These are phyloP conservation scores for Melitaea athalia DNA, from an alignment of 2,888 invertebrate species.

Conservation along the genomic window DNA sequence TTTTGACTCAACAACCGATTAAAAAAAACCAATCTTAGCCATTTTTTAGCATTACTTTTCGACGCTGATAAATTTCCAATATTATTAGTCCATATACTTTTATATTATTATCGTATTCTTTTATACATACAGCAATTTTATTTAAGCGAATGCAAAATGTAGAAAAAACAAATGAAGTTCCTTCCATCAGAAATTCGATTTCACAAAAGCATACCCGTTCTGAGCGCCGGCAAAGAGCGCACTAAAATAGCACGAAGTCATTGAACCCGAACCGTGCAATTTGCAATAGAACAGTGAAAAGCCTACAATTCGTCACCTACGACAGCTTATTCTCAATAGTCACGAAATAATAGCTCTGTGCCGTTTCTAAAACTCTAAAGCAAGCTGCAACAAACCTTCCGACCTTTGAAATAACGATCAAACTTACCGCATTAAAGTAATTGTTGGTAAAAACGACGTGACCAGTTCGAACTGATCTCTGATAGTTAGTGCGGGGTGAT, in stretches of 20 bases:
- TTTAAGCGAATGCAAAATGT: not conserved
- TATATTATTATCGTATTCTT: too few species aligned
- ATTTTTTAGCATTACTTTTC: too few species aligned
- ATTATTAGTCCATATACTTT: too few species aligned
- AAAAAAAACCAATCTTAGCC: too few species aligned
- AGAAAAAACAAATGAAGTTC: not conserved
- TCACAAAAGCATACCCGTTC: conserved; percentile 21
- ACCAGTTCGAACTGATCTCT: conserved; percentile 54
- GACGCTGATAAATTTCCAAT: too few species aligned
- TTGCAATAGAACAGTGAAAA: conserved; percentile 65
- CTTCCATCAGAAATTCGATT: conserved; percentile 16
- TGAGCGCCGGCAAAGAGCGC: conserved; percentile 11
- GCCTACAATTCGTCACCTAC: conserved; percentile 76
- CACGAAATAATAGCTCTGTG: conserved; percentile 62
- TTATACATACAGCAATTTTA: not conserved
- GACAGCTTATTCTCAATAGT: conserved; percentile 74
- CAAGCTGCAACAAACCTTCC: conserved; percentile 48
- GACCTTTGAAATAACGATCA: conserved; percentile 25
- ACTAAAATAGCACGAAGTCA: conserved; percentile 16
- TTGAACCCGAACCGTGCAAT: conserved; percentile 37
- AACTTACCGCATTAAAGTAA: conserved; percentile 40
- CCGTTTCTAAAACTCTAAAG: conserved; percentile 24
- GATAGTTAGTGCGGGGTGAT: conserved; percentile 35
- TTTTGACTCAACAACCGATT: too few species aligned
- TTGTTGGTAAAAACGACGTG: conserved; percentile 42